Base-by-base conservation (phyloP, 2,888 invertebrate species). In the Eucera pruinosa region DNA sequence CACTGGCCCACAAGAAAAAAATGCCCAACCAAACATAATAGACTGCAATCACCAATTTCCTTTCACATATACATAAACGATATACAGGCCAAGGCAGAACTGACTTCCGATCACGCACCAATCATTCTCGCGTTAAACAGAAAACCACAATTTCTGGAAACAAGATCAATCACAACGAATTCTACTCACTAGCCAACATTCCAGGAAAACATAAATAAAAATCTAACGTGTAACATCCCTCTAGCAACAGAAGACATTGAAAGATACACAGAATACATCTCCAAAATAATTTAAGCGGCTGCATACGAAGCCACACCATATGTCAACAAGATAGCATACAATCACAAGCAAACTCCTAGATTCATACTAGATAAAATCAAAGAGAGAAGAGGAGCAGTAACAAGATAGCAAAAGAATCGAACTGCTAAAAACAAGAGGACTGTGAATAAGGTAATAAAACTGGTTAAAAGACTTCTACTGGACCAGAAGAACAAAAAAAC, bases 401-500 rank as follows among this genome's bases (percentile, higher is more conserved):
- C 15, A 41, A 41, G 15, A 41, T 41, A n/a, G 41, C 41, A 41
- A 41, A 41, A n/a, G n/a, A 41, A 41, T 41, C 41, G 5, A 2
- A 41, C 41, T 41, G 41, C 41, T 15, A 5, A 41, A 41, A 41
- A 41, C 6, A 41, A 41, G 3, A 41, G 41, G 48, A 48, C 48
- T 48, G 48, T 25, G 48, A 48, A 48, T 4, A 23, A 48, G 23
- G 4, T 13, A 11, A 48, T 13, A 25, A 48, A 48, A 25, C 13
- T 9, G 7, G 15, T 50, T 2, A 50, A 30, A n/a, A 7, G 27
- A 27, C 27, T 50, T 27, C 3, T 50, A 27, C n/a, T 9, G 7
- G 27, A 30, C 7, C 50, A 50, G n/a, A 50, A 50, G n/a, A 30
- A 50, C 2, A 27, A 50, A 30, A 50, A 50, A n/a, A n/a, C 7